Base-by-base conservation (phyloP, 2,888 invertebrate genomes). In the Noctua comes region DNA sequence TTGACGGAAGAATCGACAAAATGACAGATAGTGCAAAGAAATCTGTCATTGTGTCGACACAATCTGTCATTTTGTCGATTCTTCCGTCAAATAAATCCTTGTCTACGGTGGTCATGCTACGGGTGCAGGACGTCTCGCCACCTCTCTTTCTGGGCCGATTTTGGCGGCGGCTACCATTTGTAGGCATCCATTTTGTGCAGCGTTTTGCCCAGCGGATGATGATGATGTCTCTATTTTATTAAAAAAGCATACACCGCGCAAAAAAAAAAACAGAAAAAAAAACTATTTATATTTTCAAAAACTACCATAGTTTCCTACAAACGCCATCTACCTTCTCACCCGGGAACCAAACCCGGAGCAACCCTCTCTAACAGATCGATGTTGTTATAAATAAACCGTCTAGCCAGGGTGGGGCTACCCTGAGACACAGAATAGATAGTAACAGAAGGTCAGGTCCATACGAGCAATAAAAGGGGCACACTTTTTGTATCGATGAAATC, bases 381-480 rank as follows among this genome's bases (percentile, higher is more conserved):
- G 82, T 87, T 79, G 86, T 88, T 90, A 90, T 90, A 90, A 90
- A 90, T 90, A 90, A 89, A 87, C 71, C 79, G 88, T 89, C 88
- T 89, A 87, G 89, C 86, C 89, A 57, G 84, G 89, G 89, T 86
- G 82, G 84, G 78, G 74, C 79, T 74, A 82, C 86, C 88, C 88
- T 83, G n/a, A 2, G 27, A 16, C 51, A 76, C 11, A 54, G 59
- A 11, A 8, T 27, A 82, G 24, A 21, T 59, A 54, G 16, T 3
- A 8, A 13, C 51, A 59, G 77, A 54, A 80, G 27, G 13, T 46
- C 2, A 10, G 1, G 10, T n/a, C 21, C 4, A 16, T 11, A 18
- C 11, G 31, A 24, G 1, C 64, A 36, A 64, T 21, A 21, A 31
- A 21, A 31, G 27, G 27, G 6, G 59, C 27, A 2, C 36, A 65